Percentiles rank a stretch among this genome's conserved stretches.
phyloP scores from a whole-genome alignment of 2,113 vertebrate species.

The Sander vitreus region DNA sequence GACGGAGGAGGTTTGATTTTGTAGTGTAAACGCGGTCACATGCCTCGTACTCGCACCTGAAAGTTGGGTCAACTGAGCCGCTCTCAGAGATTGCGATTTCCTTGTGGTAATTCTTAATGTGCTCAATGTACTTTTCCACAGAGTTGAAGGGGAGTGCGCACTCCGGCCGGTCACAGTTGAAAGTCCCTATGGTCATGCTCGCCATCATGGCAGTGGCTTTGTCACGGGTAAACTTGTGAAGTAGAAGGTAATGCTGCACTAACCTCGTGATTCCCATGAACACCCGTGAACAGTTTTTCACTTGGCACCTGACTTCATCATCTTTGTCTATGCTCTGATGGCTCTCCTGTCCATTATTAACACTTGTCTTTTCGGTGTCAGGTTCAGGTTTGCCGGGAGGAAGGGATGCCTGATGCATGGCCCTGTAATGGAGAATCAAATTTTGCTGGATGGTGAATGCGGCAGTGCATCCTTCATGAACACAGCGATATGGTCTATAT shows the following conservation, averaged over 20 bases:
- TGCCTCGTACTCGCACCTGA: constrained; percentile 91
- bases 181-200: constrained; percentile 87
- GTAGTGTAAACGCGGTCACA: constrained; percentile 98
- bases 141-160: constrained; percentile 92
- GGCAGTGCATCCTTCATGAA: constrained; percentile 96
- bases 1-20: constrained; percentile 95
- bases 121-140: constrained; percentile 92
- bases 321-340: constrained; percentile 73
- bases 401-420: constrained; percentile 94
- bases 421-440: constrained; percentile 96
- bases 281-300: constrained; percentile 95
- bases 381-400: constrained; percentile 85
- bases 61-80: constrained; percentile 90
- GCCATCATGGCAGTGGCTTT: constrained; percentile 92
- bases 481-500: constrained; percentile 95
- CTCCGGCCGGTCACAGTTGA: constrained; percentile 93
- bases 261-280: constrained; percentile 94
- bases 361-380: constrained; percentile 82
- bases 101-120: constrained; percentile 93
- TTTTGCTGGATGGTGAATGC: constrained; percentile 99
- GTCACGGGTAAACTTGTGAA: constrained; percentile 96
- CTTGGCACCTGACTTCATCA: constrained; percentile 94
- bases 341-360: constrained; percentile 62
- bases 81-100: constrained; percentile 89
- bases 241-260: constrained; percentile 96